Conservation (phyloP, 2,797 vertebrate genomes). For the Hipposideros larvatus region DNA sequence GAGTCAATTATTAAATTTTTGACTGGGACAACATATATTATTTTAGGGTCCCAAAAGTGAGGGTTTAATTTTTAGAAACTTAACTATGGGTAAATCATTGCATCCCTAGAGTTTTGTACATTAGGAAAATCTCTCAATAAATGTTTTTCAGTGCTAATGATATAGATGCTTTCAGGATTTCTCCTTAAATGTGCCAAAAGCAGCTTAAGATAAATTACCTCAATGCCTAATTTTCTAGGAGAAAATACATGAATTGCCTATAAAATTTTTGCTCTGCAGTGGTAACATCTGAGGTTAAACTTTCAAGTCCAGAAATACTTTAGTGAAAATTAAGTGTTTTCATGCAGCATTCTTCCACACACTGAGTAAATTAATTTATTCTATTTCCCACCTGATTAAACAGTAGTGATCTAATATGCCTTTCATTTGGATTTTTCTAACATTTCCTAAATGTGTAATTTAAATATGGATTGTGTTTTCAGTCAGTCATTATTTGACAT, state of each 20-base stretch:
- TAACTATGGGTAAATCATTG: neutral
- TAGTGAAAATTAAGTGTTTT: conserved; percentile 45
- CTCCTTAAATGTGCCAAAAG: neutral
- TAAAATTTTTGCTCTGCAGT: neutral
- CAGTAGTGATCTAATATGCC: neutral
- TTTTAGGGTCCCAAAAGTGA: neutral
- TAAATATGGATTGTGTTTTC: neutral
- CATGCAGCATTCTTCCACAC: neutral
- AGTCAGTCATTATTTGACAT: neutral
- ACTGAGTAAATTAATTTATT: conserved; percentile 42
- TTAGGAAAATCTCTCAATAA: neutral
- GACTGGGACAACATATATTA: neutral
- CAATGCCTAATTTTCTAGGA: conserved; percentile 12
- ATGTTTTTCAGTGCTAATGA: neutral
- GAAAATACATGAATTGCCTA: neutral
- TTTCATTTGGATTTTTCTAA: conserved; percentile 42
- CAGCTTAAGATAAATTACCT: conserved; percentile 25
- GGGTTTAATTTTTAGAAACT: conserved; percentile 14
- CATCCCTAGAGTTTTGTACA: neutral
- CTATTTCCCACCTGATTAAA: neutral
- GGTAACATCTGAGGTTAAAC: neutral
- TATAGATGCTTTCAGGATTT: neutral
- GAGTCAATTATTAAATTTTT: neutral
- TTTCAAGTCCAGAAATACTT: neutral
- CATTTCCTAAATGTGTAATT: neutral